These are phyloP conservation scores for Adoxophyes honmai DNA, from an alignment of 1,140 invertebrate genomes.

Conservation along the genomic window DNA sequence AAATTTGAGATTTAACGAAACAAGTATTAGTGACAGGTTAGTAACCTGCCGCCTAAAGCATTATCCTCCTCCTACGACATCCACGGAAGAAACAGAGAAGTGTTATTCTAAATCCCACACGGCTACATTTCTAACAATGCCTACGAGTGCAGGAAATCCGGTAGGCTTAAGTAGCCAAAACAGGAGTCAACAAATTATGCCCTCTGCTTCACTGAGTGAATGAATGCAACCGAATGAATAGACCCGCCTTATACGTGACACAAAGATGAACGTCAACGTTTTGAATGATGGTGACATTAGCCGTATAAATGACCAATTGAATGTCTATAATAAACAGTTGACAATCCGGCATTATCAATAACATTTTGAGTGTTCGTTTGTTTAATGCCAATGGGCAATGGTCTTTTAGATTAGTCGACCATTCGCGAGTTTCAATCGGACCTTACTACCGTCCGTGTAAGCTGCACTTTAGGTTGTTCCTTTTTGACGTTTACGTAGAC, in stretches of 20 bases:
- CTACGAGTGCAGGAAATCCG: neutral
- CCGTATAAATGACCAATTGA: constrained; percentile 23
- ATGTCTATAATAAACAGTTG: constrained; percentile 14
- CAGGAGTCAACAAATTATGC: neutral
- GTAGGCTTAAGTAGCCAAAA: constrained; percentile 2
- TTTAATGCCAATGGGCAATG: neutral
- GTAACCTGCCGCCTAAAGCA: too few species aligned
- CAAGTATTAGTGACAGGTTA: too few species aligned
- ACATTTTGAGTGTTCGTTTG: neutral
- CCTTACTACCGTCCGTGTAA: neutral
- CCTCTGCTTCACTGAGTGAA: neutral
- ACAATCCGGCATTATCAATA: constrained; percentile 18
- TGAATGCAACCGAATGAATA: constrained; percentile 19
- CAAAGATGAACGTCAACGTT: constrained; percentile 18
- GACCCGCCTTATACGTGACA: constrained; percentile 4
- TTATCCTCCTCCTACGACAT: too few species aligned
- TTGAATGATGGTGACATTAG: constrained; percentile 23
- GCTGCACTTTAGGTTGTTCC: neutral
- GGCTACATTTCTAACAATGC: too few species aligned
- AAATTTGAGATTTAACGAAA: too few species aligned
- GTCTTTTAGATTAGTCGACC: neutral
- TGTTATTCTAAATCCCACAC: too few species aligned
- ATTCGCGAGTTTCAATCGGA: neutral
- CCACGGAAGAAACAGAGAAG: too few species aligned
- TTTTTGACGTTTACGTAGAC: neutral